These are phyloP conservation scores for Orthosia incerta DNA, from an alignment of 2,888 invertebrate genomes.

Conservation along the genomic window DNA sequence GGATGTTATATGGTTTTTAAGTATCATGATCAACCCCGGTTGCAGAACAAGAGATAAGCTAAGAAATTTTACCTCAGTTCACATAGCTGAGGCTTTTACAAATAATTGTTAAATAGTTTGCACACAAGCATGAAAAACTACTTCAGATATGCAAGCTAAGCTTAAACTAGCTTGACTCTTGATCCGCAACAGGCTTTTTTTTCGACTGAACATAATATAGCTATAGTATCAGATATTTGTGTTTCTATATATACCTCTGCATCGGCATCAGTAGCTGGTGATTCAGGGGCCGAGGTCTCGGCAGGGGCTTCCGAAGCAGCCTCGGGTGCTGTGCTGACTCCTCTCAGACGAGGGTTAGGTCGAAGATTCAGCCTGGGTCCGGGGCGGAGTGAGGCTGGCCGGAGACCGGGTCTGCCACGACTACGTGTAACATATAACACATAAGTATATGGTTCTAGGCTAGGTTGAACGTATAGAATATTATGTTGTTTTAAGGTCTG, in stretches of 20 bases:
- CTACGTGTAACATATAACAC: conserved; percentile 60
- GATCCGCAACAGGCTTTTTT: background rate
- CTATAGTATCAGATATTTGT: background rate
- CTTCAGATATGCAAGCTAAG: no score
- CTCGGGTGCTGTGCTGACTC: conserved; percentile 86
- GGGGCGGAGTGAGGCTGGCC: conserved; percentile 91
- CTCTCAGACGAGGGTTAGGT: conserved; percentile 84
- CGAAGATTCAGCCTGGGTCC: conserved; percentile 92
- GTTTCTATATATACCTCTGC: conserved; percentile 75
- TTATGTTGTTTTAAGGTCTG: background rate
- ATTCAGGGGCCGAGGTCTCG: conserved; percentile 83
- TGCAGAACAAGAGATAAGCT: no score
- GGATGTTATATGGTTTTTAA: background rate
- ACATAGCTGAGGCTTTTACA: no score
- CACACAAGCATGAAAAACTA: no score
- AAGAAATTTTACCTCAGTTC: no score
- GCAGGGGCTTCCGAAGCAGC: conserved; percentile 85
- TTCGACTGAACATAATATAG: background rate
- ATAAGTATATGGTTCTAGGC: no score
- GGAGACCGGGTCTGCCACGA: conserved; percentile 84
- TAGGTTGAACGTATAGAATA: background rate
- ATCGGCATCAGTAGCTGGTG: conserved; percentile 81
- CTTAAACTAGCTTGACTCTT: no score
- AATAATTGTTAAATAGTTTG: no score
- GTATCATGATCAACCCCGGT: background rate